Percentiles rank a stretch among this genome's conserved stretches.
Conservation (phyloP, 2,888 invertebrate species). For the Melanotus villosus region DNA sequence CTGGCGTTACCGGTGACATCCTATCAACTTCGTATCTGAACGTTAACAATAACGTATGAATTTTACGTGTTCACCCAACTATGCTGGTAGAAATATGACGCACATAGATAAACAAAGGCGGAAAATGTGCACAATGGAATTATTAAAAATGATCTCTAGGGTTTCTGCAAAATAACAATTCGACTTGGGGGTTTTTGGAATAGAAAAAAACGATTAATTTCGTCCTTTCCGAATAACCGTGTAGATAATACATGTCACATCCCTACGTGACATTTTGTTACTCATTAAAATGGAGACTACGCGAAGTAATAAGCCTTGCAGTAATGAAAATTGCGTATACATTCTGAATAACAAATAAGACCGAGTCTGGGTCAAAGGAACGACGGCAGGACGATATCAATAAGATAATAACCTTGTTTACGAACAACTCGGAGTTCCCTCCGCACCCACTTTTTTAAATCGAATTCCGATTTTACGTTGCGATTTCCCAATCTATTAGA, state of each 20-base stretch:
- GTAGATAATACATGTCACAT: too few relatives aligned
- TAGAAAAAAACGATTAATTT: too few relatives aligned
- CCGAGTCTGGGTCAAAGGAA: constrained; percentile 30
- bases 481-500: not conserved
- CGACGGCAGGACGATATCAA: constrained; percentile 23
- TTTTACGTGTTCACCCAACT: not conserved
- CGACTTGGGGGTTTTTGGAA: too few relatives aligned
- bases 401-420: constrained; percentile 30
- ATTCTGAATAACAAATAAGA: constrained; percentile 27
- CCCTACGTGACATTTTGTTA: not conserved
- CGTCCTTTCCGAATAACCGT: too few relatives aligned
- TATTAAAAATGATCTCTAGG: too few relatives aligned
- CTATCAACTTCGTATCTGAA: constrained; percentile 10
- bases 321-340: constrained; percentile 35
- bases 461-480: constrained; percentile 9
- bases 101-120: not conserved
- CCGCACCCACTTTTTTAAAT: not conserved
- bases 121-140: not conserved
- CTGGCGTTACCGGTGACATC: constrained; percentile 7
- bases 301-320: constrained; percentile 31
- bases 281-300: constrained; percentile 28
- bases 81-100: not conserved
- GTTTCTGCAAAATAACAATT: too few relatives aligned
- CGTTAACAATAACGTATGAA: constrained; percentile 1
- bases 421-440: not conserved